Conservation (phyloP, 1,140 invertebrate species). For the Pollicipes pollicipes region DNA sequence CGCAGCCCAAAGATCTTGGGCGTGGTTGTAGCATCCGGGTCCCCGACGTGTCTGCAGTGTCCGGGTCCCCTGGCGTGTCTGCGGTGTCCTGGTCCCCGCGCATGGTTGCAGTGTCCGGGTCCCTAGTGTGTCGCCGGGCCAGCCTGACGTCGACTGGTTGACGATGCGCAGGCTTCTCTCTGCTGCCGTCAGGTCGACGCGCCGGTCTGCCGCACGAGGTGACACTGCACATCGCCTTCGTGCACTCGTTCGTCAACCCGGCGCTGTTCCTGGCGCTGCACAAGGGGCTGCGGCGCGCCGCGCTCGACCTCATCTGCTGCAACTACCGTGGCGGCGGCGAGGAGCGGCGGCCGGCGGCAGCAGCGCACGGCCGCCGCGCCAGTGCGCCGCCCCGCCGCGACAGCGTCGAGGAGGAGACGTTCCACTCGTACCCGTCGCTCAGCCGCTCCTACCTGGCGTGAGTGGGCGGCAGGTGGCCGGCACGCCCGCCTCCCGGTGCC, state of each 20-base stretch:
- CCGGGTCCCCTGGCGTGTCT: no score
- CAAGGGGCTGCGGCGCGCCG: constrained; percentile 22
- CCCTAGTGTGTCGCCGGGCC: neutral
- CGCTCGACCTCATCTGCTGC: constrained; percentile 19
- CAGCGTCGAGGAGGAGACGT: neutral
- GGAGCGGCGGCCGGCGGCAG: neutral
- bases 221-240: constrained; percentile 68
- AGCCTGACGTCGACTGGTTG: neutral
- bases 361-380: neutral
- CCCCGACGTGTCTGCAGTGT: no score
- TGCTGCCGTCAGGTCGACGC: neutral
- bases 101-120: neutral
- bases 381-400: neutral
- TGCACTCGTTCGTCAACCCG: constrained; percentile 70
- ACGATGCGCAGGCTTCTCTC: neutral
- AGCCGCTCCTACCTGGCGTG: neutral
- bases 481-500: no score
- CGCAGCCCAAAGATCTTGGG: no score
- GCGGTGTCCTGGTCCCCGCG: no score
- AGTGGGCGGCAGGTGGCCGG: no score
- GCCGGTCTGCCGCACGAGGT: constrained; percentile 37
- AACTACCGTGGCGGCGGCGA: constrained; percentile 10
- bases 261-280: constrained; percentile 60
- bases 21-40: no score
- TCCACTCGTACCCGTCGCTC: neutral